Percentiles rank a stretch among this genome's conserved stretches.
These are phyloP conservation scores for Carassius auratus DNA, from an alignment of 2,113 vertebrate species.

Conservation along the genomic window DNA sequence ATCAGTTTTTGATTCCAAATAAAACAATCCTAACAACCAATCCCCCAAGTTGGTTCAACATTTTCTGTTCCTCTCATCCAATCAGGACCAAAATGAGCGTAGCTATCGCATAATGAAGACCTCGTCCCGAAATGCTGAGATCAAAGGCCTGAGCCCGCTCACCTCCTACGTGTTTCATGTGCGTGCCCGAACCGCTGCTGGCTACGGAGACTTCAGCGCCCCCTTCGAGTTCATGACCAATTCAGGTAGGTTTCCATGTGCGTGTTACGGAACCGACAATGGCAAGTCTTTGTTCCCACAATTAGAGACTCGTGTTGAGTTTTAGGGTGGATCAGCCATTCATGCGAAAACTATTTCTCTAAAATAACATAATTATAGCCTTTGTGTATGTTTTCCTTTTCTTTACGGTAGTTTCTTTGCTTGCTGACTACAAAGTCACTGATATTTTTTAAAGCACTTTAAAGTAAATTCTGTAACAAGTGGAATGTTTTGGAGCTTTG, in stretches of 20 bases:
- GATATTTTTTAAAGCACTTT: conserved; percentile 46
- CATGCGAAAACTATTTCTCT: conserved; percentile 21
- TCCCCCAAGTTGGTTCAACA: not conserved
- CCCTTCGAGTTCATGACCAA: conserved; percentile 95
- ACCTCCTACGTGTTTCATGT: conserved; percentile 97
- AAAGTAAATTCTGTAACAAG: conserved; percentile 8
- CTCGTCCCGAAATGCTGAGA: conserved; percentile 84
- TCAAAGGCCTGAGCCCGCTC: conserved; percentile 91
- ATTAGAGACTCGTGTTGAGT: conserved; percentile 26
- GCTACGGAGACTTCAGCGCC: conserved; percentile 92
- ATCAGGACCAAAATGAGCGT: conserved; percentile 93
- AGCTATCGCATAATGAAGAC: conserved; percentile 97
- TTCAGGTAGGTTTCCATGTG: conserved; percentile 79
- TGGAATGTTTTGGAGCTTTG: conserved; percentile 28
- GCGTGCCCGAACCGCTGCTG: conserved; percentile 92
- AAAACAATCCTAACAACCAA: conserved; percentile 10
- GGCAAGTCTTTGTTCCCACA: conserved; percentile 20
- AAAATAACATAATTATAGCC: conserved; percentile 49
- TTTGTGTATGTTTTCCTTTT: conserved; percentile 20
- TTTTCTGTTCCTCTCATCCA: conserved; percentile 41
- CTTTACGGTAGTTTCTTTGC: conserved; percentile 34
- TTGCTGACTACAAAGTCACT: conserved; percentile 19
- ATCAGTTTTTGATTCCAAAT: conserved; percentile 26
- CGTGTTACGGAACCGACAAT: conserved; percentile 18
- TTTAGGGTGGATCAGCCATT: conserved; percentile 33